Base-by-base conservation (phyloP, 2,113 vertebrate genomes). In the Rhabdornis inornatus region DNA sequence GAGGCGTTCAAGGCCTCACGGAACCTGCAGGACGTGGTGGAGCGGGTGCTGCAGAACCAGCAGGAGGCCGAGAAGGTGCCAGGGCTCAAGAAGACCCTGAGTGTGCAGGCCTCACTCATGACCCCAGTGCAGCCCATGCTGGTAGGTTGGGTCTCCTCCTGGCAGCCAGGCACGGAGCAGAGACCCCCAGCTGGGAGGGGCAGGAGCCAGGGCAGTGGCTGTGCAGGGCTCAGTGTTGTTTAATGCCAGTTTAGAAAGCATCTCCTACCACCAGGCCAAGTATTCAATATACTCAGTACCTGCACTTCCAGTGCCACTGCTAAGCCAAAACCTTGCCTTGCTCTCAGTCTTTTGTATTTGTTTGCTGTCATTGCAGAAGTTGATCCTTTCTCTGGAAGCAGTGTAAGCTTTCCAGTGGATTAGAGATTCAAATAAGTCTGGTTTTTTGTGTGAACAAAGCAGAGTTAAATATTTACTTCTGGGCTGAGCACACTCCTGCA, bases 51-150 rank as follows among this genome's bases (percentile, higher is more conserved):
- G 92, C 98, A 76, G 83, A 99, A 99, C 74, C 98, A 99, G 83
- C 98, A 98, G 98, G 99, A 99, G 28, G 97, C 98, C 2, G 96
- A 98, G 85, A 98, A 98, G 45, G 80, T 97, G 30, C 98, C 99
- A 0, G 99, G 99, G 7, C 92, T 95, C 64, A 98, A 98, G 90
- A 98, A 97, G 11, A 88, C 98, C 13, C 98, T 99, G 59, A 99
- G 98, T 0, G 97, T 99, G 15, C 98, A 99, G 97, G 99, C 99
- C 28, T 98, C 98, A 0, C 98, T 99, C 81, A 99, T 99, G 99
- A 99, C 99, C 15, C 99, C 99, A 0, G 99, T 99, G 49, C 99
- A 99, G 97, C 99, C 99, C 77, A 99, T 99, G 99, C 95, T 99
- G 99, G 99, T 99, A 91, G 97, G 69, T 53, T 37, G 50, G 7